Base-by-base conservation (phyloP, 1,140 invertebrate genomes). In the Drosophila paulistorum region DNA sequence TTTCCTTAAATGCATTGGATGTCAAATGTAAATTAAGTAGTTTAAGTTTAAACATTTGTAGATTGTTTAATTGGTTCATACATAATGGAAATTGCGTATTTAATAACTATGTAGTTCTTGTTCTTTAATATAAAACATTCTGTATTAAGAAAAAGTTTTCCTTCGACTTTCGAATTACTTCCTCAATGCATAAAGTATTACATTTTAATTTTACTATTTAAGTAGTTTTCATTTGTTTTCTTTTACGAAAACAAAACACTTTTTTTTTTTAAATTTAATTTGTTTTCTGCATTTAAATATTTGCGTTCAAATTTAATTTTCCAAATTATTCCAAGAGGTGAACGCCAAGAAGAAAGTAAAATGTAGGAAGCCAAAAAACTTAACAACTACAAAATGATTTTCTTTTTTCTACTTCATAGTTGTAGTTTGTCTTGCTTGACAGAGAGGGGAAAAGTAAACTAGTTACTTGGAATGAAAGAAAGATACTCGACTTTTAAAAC, bases 371-470 rank as follows among this genome's bases (percentile, higher is more conserved):
- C 39, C 57, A 65, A 41, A 73, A 51, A 72, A 82, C 71, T 87
- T 79, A 68, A 79, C 60, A 75, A 68, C 68, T 80, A 70, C 61
- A 71, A 57, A 86, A 82, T 79, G 70, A 70, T 74, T 62, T 62
- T 65, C 11, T 73, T 48, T 17, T 17, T 14, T 11, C 20, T 54
- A 39, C 10, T 54, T 59, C 14, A 17, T 7, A 62, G 20, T 62
- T 45, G 11, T 30, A 45, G 60, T 62, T 62, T 62, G 10, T 45
- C 60, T 59, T 14, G 33, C n/a, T 14, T 14, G 13, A 13, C 14
- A 7, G 14, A 14, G 14, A 10, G 7, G 14, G 17, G 41, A 5
- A 17, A 45, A 7, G 45, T 30, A 30, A 30, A 30, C 30, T 30
- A 30, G 14, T 55, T 23, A 58, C 7, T 14, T 17, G 9, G 5